These are phyloP conservation scores for Dryas iulia DNA, from an alignment of 1,140 invertebrate genomes.

Conservation along the genomic window DNA sequence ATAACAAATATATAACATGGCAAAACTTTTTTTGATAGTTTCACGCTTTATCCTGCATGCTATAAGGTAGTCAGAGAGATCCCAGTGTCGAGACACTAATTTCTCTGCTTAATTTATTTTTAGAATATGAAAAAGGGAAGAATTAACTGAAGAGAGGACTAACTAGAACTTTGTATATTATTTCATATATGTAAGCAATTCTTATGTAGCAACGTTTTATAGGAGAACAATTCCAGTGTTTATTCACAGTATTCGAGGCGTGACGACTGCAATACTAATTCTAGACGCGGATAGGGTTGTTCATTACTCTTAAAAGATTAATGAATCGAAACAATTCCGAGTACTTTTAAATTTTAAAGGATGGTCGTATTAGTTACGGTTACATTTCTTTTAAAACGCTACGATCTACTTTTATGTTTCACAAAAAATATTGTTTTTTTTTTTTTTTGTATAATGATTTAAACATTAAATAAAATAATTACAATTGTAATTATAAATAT, in stretches of 20 bases:
- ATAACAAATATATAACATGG: no score
- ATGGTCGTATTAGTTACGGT: neutral
- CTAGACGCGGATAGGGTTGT: conserved; percentile 1
- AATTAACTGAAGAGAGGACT: neutral
- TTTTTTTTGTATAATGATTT: no score
- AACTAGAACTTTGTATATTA: neutral
- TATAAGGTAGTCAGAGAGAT: no score
- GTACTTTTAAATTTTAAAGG: neutral
- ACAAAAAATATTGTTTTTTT: no score
- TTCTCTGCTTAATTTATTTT: no score
- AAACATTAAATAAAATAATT: no score
- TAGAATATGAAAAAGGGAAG: no score
- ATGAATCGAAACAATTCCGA: neutral
- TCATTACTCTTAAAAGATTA: neutral
- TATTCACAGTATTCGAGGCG: conserved; percentile 6
- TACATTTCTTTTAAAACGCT: neutral
- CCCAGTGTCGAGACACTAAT: no score
- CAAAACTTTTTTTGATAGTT: no score
- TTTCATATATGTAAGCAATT: neutral
- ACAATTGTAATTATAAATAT: no score
- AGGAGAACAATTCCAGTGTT: neutral
- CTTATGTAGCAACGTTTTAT: neutral
- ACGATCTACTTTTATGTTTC: no score
- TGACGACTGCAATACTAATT: conserved; percentile 14
- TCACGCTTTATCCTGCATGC: no score